Evolutionary conservation across 2,113 vertebrate genomes (phyloP).

Genomic region (Sinocyclocheilus anophthalmus): DNA sequence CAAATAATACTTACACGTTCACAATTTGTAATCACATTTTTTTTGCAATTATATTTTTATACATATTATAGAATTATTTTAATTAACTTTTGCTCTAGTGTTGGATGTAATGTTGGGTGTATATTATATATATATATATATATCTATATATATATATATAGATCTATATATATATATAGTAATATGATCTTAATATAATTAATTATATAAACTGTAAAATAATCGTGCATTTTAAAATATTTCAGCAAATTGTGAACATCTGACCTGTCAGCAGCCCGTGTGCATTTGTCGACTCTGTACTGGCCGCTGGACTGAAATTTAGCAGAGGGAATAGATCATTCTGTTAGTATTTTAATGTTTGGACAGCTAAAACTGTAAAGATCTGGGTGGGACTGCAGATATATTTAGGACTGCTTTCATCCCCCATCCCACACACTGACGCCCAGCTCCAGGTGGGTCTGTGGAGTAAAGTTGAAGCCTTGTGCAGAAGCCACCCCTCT

Average conservation of each 20-base stretch:
- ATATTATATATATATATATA: no score
- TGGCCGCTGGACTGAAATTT: background rate
- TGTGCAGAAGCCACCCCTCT: slow-evolving; percentile 1
- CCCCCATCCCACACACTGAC: background rate
- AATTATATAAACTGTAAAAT: background rate
- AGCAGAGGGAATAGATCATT: background rate
- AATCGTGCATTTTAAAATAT: background rate
- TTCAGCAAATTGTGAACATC: background rate
- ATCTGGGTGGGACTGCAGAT: background rate
- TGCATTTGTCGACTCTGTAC: background rate
- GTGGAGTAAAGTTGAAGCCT: background rate
- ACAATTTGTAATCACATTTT: background rate
- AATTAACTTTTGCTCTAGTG: no score
- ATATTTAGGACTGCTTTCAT: slow-evolving; percentile 5
- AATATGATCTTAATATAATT: background rate
- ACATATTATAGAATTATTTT: background rate
- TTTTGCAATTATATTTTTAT: background rate
- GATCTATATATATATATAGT: background rate
- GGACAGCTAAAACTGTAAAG: background rate
- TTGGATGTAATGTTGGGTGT: no score
- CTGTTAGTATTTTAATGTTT: background rate
- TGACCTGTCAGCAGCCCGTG: background rate
- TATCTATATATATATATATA: no score
- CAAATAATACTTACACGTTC: background rate
- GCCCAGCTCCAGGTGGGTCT: background rate